Evolutionary conservation across 2,888 invertebrate genomes (phyloP), one percentile per base, ranked within the genome.

Genomic region (Limnephilus marmoratus): DNA sequence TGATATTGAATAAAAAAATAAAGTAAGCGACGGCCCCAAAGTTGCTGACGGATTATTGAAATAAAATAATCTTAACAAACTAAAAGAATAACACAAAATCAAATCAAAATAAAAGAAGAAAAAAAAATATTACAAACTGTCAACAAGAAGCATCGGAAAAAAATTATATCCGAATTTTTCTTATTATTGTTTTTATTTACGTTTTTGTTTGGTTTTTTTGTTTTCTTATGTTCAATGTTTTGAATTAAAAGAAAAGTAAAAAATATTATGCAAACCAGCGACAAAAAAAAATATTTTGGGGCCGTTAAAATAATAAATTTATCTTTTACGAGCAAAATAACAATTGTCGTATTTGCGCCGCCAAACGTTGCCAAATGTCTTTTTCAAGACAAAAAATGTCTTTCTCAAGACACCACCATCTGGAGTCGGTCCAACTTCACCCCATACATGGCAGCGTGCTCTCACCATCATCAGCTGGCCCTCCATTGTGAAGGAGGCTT

Each of bases 231-330:
- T 92, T 93, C 91, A 90, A 92, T 68, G 68, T 88, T 83, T 91
- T 91, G 85, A 86, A 86, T 87, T 87, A 86, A 91, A 91, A 93
- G 92, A 91, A 93, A 92, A 92, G 90, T 68, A 81, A 91, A 85
- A 91, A 89, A 86, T 85, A 34, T 45, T n/a, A 86, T 29, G 45
- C 49, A 86, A 85, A 34, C 41, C 90, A 41, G 90, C 82, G 86
- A 93, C 92, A 90, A 93, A 92, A 93, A 34, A 93, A 93, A 93
- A 90, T 93, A 53, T 81, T 88, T 90, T 90, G 93, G 93, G 93
- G 81, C 92, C 91, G 91, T 91, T 90, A 92, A 86, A 45, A 83
- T 80, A 86, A 86, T 86, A 86, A 45, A 86, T 86, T 29, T 88
- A 90, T 92, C 87, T n/a, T 68, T 68, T 9, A 24, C 9, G 9